These are phyloP conservation scores for Aythya baeri DNA, from an alignment of 2,113 vertebrate species.

Conservation along the genomic window DNA sequence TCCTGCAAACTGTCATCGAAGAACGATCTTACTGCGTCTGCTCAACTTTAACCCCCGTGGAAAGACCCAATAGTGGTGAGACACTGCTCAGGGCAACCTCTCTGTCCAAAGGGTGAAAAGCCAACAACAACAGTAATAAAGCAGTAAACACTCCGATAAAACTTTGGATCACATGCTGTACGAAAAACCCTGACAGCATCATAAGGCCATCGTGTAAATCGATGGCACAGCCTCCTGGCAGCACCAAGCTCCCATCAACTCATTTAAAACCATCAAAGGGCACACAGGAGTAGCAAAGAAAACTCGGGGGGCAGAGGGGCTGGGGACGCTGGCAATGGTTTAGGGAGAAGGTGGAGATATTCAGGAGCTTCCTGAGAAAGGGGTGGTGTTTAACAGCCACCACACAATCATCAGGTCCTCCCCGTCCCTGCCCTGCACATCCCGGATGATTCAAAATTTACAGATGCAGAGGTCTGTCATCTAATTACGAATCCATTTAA, in stretches of 20 bases:
- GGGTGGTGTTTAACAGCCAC: not conserved
- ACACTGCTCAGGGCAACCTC: not conserved
- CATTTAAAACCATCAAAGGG: not conserved
- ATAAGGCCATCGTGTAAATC: not conserved
- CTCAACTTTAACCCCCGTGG: not conserved
- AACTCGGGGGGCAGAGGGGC: not conserved
- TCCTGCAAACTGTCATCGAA: not conserved
- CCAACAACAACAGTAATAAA: too few species aligned
- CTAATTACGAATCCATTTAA: not conserved
- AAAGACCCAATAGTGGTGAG: not conserved
- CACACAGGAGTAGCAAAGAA: not conserved
- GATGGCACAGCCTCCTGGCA: not conserved
- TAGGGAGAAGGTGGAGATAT: not conserved
- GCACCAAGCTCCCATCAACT: not conserved
- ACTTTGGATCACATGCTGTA: not conserved
- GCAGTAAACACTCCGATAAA: not conserved
- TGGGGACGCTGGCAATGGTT: accelerated
- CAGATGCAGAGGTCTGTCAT: not conserved
- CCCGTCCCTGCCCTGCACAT: not conserved
- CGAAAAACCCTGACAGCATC: not conserved
- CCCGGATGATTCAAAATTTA: accelerated
- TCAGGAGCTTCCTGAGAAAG: not conserved
- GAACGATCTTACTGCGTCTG: not conserved
- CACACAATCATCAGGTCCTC: not conserved
- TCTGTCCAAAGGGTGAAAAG: not conserved